A percentile compares a stretch with the other conserved stretches of the same genome.
phyloP scores from a whole-genome alignment of 1,140 invertebrate species.

The Drusus annulatus region DNA sequence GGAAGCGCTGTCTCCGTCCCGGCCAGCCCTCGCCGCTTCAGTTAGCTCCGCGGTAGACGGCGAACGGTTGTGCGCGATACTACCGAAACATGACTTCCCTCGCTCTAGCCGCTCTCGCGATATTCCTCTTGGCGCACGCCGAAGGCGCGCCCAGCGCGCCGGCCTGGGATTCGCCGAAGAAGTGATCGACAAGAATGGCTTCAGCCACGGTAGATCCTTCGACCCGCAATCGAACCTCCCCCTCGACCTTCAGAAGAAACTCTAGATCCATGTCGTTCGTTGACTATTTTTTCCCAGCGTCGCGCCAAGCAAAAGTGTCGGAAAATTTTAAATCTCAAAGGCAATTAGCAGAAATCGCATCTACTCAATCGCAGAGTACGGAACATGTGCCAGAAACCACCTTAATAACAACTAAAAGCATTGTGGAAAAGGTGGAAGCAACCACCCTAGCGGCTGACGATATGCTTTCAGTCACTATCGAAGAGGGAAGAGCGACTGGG shows the following conservation, averaged over 20 bases:
- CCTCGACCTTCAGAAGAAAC: conserved; percentile 61
- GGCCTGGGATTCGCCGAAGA: conserved; percentile 47
- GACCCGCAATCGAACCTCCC: conserved; percentile 57
- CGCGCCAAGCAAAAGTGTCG: conserved; percentile 68
- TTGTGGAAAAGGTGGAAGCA: conserved; percentile 16
- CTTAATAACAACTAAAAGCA: conserved; percentile 59
- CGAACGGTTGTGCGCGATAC: conserved; percentile 53
- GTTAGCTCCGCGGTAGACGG: conserved; percentile 65
- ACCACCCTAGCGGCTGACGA: not conserved
- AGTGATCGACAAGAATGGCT: conserved; percentile 50
- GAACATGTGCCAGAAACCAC: conserved; percentile 60
- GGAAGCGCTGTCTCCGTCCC: conserved; percentile 53
- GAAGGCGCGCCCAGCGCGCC: conserved; percentile 58
- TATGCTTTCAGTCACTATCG: conserved; percentile 59
- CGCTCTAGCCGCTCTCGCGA: conserved; percentile 62
- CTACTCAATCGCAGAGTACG: conserved; percentile 53
- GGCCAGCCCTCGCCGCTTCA: conserved; percentile 63
- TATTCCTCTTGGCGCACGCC: conserved; percentile 56
- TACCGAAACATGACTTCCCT: conserved; percentile 62
- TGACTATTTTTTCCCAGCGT: conserved; percentile 71
- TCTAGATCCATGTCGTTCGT: conserved; percentile 69
- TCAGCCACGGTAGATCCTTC: not conserved
- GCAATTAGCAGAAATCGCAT: conserved; percentile 49
- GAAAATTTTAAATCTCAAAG: conserved; percentile 60
- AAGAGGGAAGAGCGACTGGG: conserved; percentile 65